Conservation (phyloP, 2,113 vertebrate genomes). For the Pristiophorus japonicus region DNA sequence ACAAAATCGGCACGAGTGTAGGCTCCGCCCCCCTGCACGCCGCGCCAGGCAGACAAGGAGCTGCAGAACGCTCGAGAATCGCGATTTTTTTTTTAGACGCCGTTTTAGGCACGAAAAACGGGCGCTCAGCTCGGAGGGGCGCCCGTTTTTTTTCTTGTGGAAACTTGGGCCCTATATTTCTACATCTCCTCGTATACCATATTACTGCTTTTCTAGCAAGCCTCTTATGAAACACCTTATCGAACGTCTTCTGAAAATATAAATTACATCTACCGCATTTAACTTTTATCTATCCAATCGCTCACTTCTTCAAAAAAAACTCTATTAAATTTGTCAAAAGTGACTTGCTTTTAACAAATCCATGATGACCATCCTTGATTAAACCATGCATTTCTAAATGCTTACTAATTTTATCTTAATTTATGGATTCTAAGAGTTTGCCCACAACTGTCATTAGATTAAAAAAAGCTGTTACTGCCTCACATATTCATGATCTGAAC, state of each 20-base stretch:
- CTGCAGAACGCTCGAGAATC: too few species aligned
- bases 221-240: neutral
- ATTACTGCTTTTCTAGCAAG: neutral
- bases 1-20: too few species aligned
- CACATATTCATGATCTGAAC: neutral
- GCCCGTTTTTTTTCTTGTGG: too few species aligned
- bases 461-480: neutral
- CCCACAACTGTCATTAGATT: neutral
- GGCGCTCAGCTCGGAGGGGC: too few species aligned
- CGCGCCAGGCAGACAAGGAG: too few species aligned
- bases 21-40: too few species aligned
- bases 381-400: neutral
- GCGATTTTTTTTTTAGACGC: too few species aligned
- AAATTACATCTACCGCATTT: neutral
- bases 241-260: neutral
- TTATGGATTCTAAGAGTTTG: neutral
- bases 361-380: neutral
- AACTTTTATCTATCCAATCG: neutral
- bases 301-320: neutral
- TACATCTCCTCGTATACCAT: neutral
- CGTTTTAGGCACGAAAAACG: too few species aligned
- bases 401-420: neutral
- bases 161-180: too few species aligned
- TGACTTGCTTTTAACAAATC: neutral
- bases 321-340: neutral